Conservation (phyloP, 2,888 invertebrate species). For the Aromia moschata region DNA sequence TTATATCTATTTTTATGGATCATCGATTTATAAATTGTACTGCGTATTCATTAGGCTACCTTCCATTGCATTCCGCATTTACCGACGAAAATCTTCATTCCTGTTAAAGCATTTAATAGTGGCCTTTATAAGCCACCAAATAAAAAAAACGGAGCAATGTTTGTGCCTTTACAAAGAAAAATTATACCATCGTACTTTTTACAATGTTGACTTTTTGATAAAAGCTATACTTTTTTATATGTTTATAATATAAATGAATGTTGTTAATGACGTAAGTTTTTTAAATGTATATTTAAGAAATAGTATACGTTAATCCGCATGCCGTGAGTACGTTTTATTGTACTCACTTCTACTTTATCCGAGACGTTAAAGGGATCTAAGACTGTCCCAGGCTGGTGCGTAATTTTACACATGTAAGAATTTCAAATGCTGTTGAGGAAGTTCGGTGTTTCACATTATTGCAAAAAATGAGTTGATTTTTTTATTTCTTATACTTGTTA, state of each 20-base stretch:
- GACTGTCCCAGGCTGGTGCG: no score
- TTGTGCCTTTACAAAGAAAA: conserved; percentile 34
- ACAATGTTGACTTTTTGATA: conserved; percentile 33
- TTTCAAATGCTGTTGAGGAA: no score
- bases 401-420: no score
- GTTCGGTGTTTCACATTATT: no score
- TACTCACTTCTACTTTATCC: neutral
- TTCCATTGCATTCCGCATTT: conserved; percentile 39
- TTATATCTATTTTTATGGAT: conserved; percentile 5
- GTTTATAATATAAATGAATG: conserved; percentile 15
- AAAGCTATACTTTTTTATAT: conserved; percentile 30
- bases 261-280: conserved; percentile 19
- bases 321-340: neutral
- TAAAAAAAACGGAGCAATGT: conserved; percentile 25
- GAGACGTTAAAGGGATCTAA: neutral
- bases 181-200: conserved; percentile 25
- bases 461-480: neutral
- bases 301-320: conserved; percentile 1
- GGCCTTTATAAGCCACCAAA: no score
- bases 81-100: conserved; percentile 22
- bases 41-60: conserved; percentile 1
- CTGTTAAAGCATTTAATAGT: conserved; percentile 10
- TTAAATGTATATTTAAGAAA: conserved; percentile 11
- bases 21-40: conserved; percentile 10
- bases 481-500: neutral